A percentile compares a stretch with the other conserved stretches of the same genome.
phyloP scores from a whole-genome alignment of 1,140 invertebrate genomes.

The Zaprionus davidi region DNA sequence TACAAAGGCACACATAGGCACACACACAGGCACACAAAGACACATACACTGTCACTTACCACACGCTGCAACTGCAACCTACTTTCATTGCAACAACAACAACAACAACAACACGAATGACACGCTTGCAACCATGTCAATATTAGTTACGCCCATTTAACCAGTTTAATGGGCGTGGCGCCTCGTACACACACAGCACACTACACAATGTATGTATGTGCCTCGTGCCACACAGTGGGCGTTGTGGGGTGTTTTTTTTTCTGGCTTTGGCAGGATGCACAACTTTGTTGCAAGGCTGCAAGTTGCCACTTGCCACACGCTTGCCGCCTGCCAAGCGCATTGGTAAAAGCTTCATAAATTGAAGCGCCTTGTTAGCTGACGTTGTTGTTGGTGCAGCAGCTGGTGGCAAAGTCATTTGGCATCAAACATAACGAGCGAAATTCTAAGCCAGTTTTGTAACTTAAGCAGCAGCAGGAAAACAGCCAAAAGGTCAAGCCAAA shows the following conservation, averaged over 20 bases:
- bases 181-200: too few species aligned
- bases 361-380: background rate
- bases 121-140: slow-evolving; percentile 66
- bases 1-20: background rate
- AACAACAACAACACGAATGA: slow-evolving; percentile 32
- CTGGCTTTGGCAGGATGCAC: slow-evolving; percentile 43
- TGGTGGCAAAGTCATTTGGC: background rate
- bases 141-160: slow-evolving; percentile 75
- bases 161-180: slow-evolving; percentile 65
- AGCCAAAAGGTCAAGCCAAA: slow-evolving; percentile 20
- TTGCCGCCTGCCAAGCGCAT: slow-evolving; percentile 8
- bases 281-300: slow-evolving; percentile 34
- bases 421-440: slow-evolving; percentile 10
- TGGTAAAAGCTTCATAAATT: slow-evolving; percentile 25
- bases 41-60: slow-evolving; percentile 16
- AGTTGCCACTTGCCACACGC: background rate
- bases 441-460: slow-evolving; percentile 21
- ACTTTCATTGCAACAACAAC: slow-evolving; percentile 53
- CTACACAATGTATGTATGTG: slow-evolving; percentile 17
- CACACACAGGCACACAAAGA: slow-evolving; percentile 8
- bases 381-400: slow-evolving; percentile 6
- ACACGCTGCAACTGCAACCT: slow-evolving; percentile 54
- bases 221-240: background rate
- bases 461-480: slow-evolving; percentile 9
- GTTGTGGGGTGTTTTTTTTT: background rate